Conservation (phyloP, 2,888 invertebrate genomes). For the Liodrosophila aerea region DNA sequence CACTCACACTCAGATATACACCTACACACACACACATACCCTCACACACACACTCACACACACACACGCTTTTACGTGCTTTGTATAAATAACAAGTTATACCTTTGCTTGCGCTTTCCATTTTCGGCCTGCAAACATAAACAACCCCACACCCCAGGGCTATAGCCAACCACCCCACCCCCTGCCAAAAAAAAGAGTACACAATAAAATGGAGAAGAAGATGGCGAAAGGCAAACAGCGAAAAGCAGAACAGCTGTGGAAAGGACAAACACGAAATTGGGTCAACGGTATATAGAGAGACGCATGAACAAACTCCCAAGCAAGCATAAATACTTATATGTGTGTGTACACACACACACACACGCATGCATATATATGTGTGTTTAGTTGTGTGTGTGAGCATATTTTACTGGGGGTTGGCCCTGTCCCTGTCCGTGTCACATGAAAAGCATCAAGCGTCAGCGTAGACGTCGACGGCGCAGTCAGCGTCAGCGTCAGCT, state of each 20-base stretch:
- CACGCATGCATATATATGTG: neutral
- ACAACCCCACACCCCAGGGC: constrained; percentile 65
- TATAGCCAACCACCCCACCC: constrained; percentile 72
- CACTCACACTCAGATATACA: constrained; percentile 13
- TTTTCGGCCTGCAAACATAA: constrained; percentile 63
- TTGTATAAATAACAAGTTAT: constrained; percentile 70
- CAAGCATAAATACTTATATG: constrained; percentile 11
- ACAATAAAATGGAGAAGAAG: constrained; percentile 15
- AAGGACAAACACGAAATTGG: constrained; percentile 72
- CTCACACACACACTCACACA: constrained; percentile 18
- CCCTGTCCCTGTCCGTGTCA: constrained; percentile 32
- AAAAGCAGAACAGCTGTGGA: constrained; percentile 76
- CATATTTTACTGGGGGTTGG: constrained; percentile 53
- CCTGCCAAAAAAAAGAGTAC: constrained; percentile 7
- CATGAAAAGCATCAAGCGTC: constrained; percentile 49
- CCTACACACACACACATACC: constrained; percentile 9
- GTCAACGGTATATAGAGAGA: constrained; percentile 69
- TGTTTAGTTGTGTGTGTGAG: constrained; percentile 10
- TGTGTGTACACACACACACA: neutral
- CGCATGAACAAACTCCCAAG: constrained; percentile 14
- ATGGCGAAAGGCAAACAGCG: constrained; percentile 48
- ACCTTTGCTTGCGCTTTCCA: constrained; percentile 45
- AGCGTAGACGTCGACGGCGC: constrained; percentile 11
- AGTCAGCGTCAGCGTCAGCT: constrained; percentile 9
- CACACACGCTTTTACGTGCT: constrained; percentile 52